Evolutionary conservation across 2,113 vertebrate genomes (phyloP).

Genomic region (Engraulis encrasicolus): DNA sequence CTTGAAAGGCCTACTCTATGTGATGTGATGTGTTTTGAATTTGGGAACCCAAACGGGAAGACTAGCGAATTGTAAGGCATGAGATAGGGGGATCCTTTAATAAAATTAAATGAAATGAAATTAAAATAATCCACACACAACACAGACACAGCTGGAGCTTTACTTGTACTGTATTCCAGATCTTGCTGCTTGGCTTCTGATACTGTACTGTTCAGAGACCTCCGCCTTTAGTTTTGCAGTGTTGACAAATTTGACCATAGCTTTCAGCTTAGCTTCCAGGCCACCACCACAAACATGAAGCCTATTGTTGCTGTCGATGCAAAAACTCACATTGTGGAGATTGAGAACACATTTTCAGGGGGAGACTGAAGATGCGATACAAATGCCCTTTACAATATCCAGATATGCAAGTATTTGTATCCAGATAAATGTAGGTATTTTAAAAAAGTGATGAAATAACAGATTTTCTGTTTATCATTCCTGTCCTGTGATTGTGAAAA

Average conservation of each 20-base stretch:
- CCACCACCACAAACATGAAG: not conserved
- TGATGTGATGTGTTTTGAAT: too few species aligned
- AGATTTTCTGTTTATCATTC: too few species aligned
- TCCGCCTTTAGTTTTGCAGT: conserved; percentile 2
- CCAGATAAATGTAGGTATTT: too few species aligned
- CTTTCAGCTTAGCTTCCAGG: conserved; percentile 4
- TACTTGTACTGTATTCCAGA: not conserved
- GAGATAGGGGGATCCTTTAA: too few species aligned
- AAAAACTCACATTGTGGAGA: not conserved
- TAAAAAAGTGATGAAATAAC: too few species aligned
- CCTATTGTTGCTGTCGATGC: conserved; percentile 1
- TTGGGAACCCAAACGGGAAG: too few species aligned
- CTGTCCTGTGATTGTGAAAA: too few species aligned
- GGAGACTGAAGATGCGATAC: not conserved
- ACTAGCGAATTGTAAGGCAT: too few species aligned
- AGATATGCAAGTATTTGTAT: too few species aligned
- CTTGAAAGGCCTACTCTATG: too few species aligned
- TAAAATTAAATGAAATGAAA: too few species aligned
- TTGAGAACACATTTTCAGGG: not conserved
- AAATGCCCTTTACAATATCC: not conserved
- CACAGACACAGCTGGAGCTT: not conserved
- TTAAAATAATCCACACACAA: not conserved
- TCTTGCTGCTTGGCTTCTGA: not conserved
- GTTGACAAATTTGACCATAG: conserved; percentile 7
- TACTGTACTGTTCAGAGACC: not conserved